A percentile compares a stretch with the other conserved stretches of the same genome.
Evolutionary conservation across 2,113 vertebrate species (phyloP).

Genomic region (Gymnarchus niloticus): DNA sequence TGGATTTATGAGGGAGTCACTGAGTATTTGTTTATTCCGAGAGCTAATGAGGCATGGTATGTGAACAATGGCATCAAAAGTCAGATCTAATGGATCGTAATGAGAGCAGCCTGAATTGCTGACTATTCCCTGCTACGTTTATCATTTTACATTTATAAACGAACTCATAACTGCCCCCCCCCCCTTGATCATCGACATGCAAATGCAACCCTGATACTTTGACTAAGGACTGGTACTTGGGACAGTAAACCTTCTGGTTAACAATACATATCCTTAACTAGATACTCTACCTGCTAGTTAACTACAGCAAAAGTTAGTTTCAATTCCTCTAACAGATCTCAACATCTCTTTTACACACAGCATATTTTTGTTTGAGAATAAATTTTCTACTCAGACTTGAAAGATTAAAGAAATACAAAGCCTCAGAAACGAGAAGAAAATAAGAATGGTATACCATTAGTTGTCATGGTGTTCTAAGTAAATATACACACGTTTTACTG

Average conservation of each 20-base stretch:
- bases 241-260: not conserved
- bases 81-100: not conserved
- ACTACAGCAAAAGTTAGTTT: no score
- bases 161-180: not conserved
- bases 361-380: no score
- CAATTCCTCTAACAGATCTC: no score
- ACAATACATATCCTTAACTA: not conserved
- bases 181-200: not conserved
- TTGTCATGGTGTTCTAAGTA: not conserved
- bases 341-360: no score
- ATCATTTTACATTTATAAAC: not conserved
- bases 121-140: not conserved
- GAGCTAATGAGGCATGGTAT: not conserved
- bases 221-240: not conserved
- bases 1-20: conserved; percentile 1
- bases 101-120: not conserved
- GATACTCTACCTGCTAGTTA: not conserved
- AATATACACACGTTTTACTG: not conserved
- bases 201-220: not conserved
- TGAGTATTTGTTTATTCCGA: not conserved
- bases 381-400: no score
- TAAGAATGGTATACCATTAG: not conserved
- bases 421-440: not conserved
- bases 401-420: not conserved
- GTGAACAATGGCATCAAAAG: not conserved